These are phyloP conservation scores for Mamestra configurata DNA, from an alignment of 1,140 invertebrate species.

Conservation along the genomic window DNA sequence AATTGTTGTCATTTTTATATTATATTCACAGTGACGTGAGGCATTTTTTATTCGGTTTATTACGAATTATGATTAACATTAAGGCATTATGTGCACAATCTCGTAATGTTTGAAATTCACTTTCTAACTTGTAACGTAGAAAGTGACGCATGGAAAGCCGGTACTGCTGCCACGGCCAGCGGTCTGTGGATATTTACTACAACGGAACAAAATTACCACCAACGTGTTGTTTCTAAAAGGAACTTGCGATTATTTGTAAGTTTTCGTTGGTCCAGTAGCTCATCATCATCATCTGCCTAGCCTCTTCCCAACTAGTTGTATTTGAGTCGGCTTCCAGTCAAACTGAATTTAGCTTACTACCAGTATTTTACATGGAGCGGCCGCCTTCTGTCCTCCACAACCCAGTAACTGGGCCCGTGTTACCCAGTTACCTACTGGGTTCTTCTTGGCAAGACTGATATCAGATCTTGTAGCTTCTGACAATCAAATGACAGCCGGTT, in stretches of 20 bases:
- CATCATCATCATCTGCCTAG: no score
- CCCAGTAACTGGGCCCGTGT: no score
- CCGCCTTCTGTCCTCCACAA: no score
- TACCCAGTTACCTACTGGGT: no score
- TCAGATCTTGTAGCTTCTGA: no score
- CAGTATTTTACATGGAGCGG: no score
- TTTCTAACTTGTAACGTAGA: conserved; percentile 47
- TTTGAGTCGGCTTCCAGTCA: no score
- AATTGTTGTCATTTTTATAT: conserved; percentile 15
- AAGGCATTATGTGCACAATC: conserved; percentile 33
- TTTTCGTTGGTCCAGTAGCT: not conserved
- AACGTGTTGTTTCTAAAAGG: not conserved
- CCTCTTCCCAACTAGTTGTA: no score
- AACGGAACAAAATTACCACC: conserved; percentile 32
- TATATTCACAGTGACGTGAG: not conserved
- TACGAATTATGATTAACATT: conserved; percentile 19
- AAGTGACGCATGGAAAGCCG: conserved; percentile 35
- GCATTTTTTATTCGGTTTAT: conserved; percentile 1
- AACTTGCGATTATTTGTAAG: not conserved
- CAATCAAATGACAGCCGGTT: no score
- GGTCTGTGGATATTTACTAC: conserved; percentile 31
- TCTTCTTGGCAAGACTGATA: no score
- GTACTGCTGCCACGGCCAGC: not conserved
- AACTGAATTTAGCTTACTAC: no score
- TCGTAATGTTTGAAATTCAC: conserved; percentile 37